A percentile compares a stretch with the other conserved stretches of the same genome.
Evolutionary conservation across 2,797 vertebrate genomes (phyloP).

Genomic region (Euthynnus affinis): DNA sequence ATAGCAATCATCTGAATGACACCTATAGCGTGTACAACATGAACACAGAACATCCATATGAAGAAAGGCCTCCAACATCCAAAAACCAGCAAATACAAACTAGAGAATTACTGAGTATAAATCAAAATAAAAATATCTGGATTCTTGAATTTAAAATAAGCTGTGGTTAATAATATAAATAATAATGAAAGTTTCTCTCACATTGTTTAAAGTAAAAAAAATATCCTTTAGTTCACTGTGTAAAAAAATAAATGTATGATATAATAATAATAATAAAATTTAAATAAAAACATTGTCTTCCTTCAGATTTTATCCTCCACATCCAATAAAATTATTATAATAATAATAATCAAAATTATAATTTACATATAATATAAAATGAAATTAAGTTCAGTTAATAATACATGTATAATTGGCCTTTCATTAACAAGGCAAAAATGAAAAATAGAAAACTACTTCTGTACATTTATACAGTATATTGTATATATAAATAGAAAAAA

Average conservation of each 20-base stretch:
- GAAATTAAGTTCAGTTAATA: neutral
- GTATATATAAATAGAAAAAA: neutral
- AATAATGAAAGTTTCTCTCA: neutral
- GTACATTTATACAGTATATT: neutral
- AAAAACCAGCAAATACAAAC: slow-evolving; percentile 2
- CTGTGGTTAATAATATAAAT: neutral
- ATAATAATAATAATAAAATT: no score
- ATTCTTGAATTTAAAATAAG: neutral
- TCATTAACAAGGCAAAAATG: neutral
- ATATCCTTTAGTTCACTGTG: no score
- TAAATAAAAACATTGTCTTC: no score
- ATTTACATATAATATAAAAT: neutral
- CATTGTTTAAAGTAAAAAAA: neutral
- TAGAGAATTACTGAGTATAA: neutral
- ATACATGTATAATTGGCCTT: no score
- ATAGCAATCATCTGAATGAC: neutral
- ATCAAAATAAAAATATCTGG: neutral
- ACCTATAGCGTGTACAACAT: no score
- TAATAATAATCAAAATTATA: no score
- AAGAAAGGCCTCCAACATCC: neutral
- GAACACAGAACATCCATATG: neutral
- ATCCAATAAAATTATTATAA: no score
- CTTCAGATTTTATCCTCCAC: no score
- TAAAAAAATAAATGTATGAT: neutral
- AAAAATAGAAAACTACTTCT: neutral